A percentile compares a stretch with the other conserved stretches of the same genome.
These are phyloP conservation scores for Leucoraja ocellata DNA, from an alignment of 2,797 vertebrate genomes.

Conservation along the genomic window DNA sequence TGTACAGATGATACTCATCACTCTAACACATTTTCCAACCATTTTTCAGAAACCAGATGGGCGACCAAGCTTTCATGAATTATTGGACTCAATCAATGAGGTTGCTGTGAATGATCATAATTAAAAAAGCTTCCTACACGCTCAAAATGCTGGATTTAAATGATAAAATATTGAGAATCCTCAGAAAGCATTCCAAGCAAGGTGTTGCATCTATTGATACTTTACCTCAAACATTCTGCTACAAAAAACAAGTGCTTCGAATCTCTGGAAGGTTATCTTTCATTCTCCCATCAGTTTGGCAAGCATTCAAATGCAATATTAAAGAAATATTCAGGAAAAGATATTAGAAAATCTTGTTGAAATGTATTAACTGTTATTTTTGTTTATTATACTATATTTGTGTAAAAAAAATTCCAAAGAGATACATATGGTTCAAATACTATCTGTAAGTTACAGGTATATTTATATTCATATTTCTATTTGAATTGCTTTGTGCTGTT, in stretches of 20 bases:
- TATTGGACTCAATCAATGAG: conserved; percentile 47
- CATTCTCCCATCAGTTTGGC: background rate
- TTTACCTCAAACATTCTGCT: background rate
- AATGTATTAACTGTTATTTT: background rate
- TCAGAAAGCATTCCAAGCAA: background rate
- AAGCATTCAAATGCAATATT: conserved; percentile 15
- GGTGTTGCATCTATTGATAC: background rate
- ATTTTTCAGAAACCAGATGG: conserved; percentile 56
- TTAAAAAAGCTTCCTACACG: background rate
- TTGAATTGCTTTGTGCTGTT: background rate
- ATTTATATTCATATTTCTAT: background rate
- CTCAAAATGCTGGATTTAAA: background rate
- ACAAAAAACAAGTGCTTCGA: background rate
- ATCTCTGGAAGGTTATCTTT: background rate
- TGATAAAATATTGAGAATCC: background rate
- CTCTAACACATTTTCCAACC: conserved; percentile 19
- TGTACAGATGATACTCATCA: background rate
- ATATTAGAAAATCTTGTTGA: background rate
- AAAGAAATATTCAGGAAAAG: background rate
- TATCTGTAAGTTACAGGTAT: background rate
- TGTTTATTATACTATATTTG: background rate
- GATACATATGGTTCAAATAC: background rate
- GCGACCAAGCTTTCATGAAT: conserved; percentile 54
- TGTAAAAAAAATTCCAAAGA: background rate
- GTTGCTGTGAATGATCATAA: conserved; percentile 48